Conservation (phyloP, 92 coral and sea anemone species). For the Phenganax stokvisi region DNA sequence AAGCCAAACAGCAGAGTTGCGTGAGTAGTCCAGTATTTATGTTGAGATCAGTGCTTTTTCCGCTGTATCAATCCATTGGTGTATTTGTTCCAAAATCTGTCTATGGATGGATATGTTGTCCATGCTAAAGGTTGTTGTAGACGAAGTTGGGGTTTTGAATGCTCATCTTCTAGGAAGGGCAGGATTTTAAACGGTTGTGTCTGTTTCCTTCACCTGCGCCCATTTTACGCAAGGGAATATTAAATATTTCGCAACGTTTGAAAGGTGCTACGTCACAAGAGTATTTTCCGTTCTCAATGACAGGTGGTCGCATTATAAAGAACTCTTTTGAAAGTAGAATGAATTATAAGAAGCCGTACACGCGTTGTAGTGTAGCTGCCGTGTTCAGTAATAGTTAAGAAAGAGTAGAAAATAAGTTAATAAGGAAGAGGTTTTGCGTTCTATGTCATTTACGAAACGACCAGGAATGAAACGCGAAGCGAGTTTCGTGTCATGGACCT, state of each 20-base stretch:
- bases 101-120: no score
- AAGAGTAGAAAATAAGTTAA: no score
- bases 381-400: background rate
- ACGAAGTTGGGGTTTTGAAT: no score
- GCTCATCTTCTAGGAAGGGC: no score
- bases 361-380: background rate
- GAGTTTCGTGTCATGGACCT: constrained; percentile 12
- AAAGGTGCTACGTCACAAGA: background rate
- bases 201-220: background rate
- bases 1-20: constrained; percentile 22
- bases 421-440: background rate
- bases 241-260: background rate
- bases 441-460: background rate
- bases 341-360: constrained; percentile 6
- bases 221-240: background rate
- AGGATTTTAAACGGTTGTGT: background rate
- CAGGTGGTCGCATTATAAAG: constrained; percentile 11
- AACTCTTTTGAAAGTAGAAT: background rate
- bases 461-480: constrained; percentile 17
- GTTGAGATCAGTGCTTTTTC: background rate
- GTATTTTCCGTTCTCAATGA: background rate
- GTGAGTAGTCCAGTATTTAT: constrained; percentile 3
- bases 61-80: no score
- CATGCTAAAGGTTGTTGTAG: no score
- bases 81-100: no score